Base-by-base conservation (phyloP, 2,113 vertebrate genomes). In the Mus pahari region DNA sequence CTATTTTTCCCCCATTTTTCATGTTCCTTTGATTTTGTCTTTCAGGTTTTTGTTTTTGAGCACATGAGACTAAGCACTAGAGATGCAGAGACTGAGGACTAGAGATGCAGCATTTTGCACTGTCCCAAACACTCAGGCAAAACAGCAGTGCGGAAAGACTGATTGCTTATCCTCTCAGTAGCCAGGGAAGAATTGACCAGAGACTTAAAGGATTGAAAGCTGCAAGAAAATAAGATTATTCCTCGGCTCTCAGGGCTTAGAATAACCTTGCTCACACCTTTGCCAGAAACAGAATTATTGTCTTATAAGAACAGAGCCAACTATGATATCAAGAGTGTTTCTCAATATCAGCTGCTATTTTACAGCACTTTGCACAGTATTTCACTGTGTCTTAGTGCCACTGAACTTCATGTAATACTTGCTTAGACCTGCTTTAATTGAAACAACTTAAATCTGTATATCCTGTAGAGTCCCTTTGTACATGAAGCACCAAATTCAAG, bases 171-270 rank as follows among this genome's bases (percentile, higher is more conserved):
- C 58, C 31, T 79, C 39, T 83, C 39, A 31, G 39, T 92, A 89
- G 94, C 88, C 31, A 68, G 64, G 92, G 55, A 93, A 95, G 77
- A 95, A 95, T 8, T 96, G 77, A 89, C 62, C 5, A 28, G 53
- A 91, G 58, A 93, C 1, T 95, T 97, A 94, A 92, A 91, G 73
- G 92, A 89, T 95, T 96, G 95, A 91, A 96, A 86, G 68, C 89
- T 95, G n/a, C 13, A 94, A 86, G 78, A 92, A 87, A 94, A 84
- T n/a, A 83, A 55, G 83, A 83, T 96, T 96, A 79, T 70, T 88
- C 17, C 9, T 94, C 86, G 20, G 60, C 17, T 94, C 77, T 64
- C 74, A 94, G 94, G 68, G 24, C 28, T 97, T 95, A 70, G 48
- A 50, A 58, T 77, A 93, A 95, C 77, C 60, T 70, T 79, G 36